Evolutionary conservation across 2,113 vertebrate species (phyloP), one percentile per base, ranked within the genome.

Genomic region (Hippolais icterina): DNA sequence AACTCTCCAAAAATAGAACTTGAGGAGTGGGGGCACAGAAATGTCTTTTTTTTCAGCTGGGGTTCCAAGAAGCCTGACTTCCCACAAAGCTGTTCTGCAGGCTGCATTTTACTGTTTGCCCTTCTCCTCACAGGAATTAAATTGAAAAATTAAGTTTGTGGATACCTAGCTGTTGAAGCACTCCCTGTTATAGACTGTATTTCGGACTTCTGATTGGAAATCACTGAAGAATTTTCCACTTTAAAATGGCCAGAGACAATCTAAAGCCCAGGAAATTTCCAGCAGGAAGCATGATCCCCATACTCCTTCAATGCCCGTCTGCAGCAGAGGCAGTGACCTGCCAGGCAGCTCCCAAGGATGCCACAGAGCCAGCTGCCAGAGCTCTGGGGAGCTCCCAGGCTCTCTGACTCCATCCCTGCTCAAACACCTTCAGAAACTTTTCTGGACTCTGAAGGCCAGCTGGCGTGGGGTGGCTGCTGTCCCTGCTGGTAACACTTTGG

Each of bases 231-330:
- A 6, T 66, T 72, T 86, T 71, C 12, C 49, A 7, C 18, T 39
- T 59, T 68, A 63, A 80, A 91, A 19, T 64, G 27, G 5, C 33
- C 44, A 37, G 23, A 56, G 17, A 15, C 29, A 59, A 75, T 42
- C 23, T 33, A 31, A 14, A 79, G 13, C 31, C 12, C 20, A 68
- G 19, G 1, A 8, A 47, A 70, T 79, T 83, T 68, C 23, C 52
- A 63, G n/a, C 11, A 64, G 46, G 23, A 80, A 33, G 29, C 27
- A 27, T 31, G 71, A 29, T 25, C 15, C n/a, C 9, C 18, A 3
- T 12, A 41, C 5, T 42, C 49, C n/a, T 46, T n/a, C 3, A 4
- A 14, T 60, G 47, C 13, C 22, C 0, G 0, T 22, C 21, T 87
- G 25, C 33, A 56, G 60, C 12, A 46, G 11, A 1, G 1, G 33